Evolutionary conservation across 2,113 vertebrate genomes (phyloP).

Genomic region (Orycteropus afer): DNA sequence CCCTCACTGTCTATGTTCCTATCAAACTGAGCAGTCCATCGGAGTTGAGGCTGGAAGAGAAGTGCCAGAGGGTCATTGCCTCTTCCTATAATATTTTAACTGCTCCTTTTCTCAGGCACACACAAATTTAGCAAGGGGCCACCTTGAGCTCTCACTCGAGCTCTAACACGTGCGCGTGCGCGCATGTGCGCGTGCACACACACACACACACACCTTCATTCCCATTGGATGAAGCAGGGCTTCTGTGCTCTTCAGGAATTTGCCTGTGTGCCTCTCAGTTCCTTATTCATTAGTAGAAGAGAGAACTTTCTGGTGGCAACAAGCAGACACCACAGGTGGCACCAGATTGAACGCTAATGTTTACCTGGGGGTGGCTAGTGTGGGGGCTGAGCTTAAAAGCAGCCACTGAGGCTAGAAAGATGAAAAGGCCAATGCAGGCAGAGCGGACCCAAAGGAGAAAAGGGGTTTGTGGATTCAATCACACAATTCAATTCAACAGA

Average conservation of each 20-base stretch:
- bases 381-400: not conserved
- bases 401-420: not conserved
- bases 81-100: not conserved
- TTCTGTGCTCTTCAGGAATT: not conserved
- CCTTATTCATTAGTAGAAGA: not conserved
- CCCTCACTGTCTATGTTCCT: not conserved
- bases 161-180: not conserved
- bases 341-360: not conserved
- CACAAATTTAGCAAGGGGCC: not conserved
- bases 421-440: not conserved
- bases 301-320: not conserved
- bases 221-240: not conserved
- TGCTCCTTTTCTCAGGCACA: not conserved
- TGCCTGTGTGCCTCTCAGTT: not conserved
- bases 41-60: not conserved
- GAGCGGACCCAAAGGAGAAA: not conserved
- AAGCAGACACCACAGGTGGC: not conserved
- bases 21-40: not conserved
- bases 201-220: not conserved
- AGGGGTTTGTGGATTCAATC: not conserved
- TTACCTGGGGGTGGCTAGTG: too few relatives aligned
- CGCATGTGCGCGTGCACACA: not conserved
- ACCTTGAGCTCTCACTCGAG: not conserved
- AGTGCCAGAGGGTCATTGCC: not conserved
- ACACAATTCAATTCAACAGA: not conserved